These are phyloP conservation scores for Spodoptera littoralis DNA, from an alignment of 2,888 invertebrate genomes.

Conservation along the genomic window DNA sequence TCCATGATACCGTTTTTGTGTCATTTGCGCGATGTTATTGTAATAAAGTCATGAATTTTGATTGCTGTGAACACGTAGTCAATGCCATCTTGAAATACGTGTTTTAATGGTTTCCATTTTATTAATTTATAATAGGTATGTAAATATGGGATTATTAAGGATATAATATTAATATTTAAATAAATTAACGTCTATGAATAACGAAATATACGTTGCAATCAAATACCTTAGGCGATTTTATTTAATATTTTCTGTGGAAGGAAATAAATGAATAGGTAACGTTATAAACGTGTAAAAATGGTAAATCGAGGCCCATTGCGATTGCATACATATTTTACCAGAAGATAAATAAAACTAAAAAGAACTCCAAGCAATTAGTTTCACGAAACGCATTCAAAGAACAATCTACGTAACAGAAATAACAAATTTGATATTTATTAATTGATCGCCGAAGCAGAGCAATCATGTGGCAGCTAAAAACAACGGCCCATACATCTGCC, in stretches of 20 bases:
- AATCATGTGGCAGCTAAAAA: constrained; percentile 72
- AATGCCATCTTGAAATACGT: constrained; percentile 8
- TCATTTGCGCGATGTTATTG: constrained; percentile 21
- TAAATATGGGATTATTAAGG: background rate
- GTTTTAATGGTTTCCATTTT: constrained; percentile 5
- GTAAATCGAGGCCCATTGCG: background rate
- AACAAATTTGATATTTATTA: constrained; percentile 81
- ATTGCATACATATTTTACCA: background rate
- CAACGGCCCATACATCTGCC: constrained; percentile 79
- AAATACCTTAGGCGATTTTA: too few relatives aligned
- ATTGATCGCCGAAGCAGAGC: constrained; percentile 77
- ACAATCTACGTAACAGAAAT: constrained; percentile 58
- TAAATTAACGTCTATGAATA: background rate
- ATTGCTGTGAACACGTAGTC: constrained; percentile 18
- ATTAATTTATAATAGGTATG: background rate
- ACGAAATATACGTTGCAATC: too few relatives aligned
- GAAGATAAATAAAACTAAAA: constrained; percentile 17
- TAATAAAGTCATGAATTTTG: constrained; percentile 45
- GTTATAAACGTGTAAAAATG: too few relatives aligned
- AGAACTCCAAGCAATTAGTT: constrained; percentile 5
- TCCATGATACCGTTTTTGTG: constrained; percentile 42
- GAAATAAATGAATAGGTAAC: too few relatives aligned
- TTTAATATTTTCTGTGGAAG: too few relatives aligned
- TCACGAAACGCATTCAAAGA: constrained; percentile 34
- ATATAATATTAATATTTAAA: too few relatives aligned